Conservation (phyloP, 2,797 vertebrate species). For the Gymnoscopelus braueri region DNA sequence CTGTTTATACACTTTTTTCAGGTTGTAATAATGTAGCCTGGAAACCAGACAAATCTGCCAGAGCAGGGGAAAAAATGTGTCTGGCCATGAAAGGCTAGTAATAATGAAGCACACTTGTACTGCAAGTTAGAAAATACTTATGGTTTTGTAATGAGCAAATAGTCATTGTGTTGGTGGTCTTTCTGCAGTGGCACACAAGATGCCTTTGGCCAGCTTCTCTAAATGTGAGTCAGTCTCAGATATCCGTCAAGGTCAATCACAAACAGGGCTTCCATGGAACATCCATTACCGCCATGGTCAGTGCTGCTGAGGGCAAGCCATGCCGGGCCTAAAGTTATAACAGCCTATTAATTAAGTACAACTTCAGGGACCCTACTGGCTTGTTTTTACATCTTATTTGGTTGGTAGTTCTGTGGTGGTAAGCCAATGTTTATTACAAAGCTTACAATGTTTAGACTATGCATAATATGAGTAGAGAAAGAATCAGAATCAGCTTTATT, state of each 20-base stretch:
- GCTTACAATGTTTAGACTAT: no score
- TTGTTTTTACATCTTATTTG: constrained; percentile 96
- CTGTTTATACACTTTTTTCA: no score
- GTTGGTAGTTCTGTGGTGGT: constrained; percentile 71
- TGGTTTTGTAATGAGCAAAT: no score
- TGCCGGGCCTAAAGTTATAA: constrained; percentile 59
- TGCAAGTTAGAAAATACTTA: no score
- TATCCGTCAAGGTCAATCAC: constrained; percentile 89
- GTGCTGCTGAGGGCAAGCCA: constrained; percentile 56
- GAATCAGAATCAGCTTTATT: no score
- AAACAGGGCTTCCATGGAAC: constrained; percentile 74
- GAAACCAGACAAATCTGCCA: no score
- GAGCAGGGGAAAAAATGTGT: no score
- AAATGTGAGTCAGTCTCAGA: constrained; percentile 81
- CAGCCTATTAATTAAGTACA: constrained; percentile 82
- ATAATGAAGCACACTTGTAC: no score
- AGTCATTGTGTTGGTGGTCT: constrained; percentile 35
- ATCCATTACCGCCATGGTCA: constrained; percentile 61
- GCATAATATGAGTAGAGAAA: no score
- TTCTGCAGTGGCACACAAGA: constrained; percentile 40
- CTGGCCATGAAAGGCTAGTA: no score
- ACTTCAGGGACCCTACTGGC: constrained; percentile 96
- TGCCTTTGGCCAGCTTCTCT: constrained; percentile 31
- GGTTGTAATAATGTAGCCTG: no score
- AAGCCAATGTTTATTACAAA: no score